phyloP scores from a whole-genome alignment of 1,140 invertebrate species.

The Hyles vespertilio region DNA sequence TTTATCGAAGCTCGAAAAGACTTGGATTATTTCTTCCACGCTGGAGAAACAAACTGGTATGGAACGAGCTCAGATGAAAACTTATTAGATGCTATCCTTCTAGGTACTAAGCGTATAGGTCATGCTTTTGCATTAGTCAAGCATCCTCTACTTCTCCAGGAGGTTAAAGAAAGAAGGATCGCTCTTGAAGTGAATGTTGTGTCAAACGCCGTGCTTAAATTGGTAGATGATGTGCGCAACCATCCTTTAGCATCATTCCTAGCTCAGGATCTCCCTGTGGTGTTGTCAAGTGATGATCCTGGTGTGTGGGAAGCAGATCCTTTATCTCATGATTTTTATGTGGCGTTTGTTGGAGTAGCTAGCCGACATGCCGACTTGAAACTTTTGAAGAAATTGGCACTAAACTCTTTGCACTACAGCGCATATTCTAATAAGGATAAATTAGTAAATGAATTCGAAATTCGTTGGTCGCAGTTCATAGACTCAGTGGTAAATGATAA shows the following conservation, averaged over 20 bases:
- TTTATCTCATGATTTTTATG: constrained; percentile 88
- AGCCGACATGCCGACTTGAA: constrained; percentile 82
- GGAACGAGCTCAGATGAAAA: constrained; percentile 82
- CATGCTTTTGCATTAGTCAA: constrained; percentile 81
- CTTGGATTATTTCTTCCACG: constrained; percentile 86
- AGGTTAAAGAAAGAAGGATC: constrained; percentile 80
- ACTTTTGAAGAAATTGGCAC: constrained; percentile 86
- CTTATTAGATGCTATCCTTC: constrained; percentile 84
- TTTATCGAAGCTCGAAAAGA: constrained; percentile 64
- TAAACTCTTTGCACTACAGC: constrained; percentile 85
- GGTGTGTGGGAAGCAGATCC: constrained; percentile 84
- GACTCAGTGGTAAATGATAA: constrained; percentile 33
- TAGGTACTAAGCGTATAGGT: constrained; percentile 84
- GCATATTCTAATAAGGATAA: constrained; percentile 59
- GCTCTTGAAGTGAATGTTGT: constrained; percentile 90
- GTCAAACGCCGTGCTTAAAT: constrained; percentile 85
- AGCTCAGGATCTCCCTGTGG: constrained; percentile 78
- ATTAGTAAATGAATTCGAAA: constrained; percentile 54
- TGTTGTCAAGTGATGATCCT: constrained; percentile 85
- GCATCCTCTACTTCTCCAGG: constrained; percentile 82
- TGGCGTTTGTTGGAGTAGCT: constrained; percentile 87
- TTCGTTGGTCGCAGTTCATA: constrained; percentile 57
- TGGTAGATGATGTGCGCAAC: constrained; percentile 87
- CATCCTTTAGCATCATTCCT: constrained; percentile 85
- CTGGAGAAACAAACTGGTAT: constrained; percentile 88